Percentiles rank a stretch among this genome's conserved stretches.
Evolutionary conservation across 2,113 vertebrate genomes (phyloP).

Genomic region (Ciconia maguari): DNA sequence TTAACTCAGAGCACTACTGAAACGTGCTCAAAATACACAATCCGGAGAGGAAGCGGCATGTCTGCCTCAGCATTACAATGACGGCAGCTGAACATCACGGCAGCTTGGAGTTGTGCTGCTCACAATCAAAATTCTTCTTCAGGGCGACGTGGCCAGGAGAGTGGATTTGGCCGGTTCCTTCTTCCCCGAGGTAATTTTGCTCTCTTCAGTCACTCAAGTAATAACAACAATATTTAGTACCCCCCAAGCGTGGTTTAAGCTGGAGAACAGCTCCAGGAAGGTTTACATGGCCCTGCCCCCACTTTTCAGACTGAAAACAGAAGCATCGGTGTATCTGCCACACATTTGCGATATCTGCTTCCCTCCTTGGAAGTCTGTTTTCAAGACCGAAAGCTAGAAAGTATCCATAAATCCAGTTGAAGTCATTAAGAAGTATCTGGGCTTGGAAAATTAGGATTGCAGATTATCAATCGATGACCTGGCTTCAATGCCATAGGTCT

Average conservation of each 20-base stretch:
- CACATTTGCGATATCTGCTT: neutral
- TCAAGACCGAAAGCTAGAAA: neutral
- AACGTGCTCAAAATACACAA: slow-evolving; percentile 67
- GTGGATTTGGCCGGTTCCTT: neutral
- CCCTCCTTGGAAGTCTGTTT: neutral
- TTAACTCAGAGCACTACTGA: slow-evolving; percentile 58
- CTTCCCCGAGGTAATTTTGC: neutral
- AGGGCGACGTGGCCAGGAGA: neutral
- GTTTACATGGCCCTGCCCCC: neutral
- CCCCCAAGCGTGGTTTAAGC: neutral
- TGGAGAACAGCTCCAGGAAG: neutral
- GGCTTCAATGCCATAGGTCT: neutral
- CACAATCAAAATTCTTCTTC: slow-evolving; percentile 12
- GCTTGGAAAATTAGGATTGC: neutral
- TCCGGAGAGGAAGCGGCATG: neutral
- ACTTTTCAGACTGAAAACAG: neutral
- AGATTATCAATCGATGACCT: neutral
- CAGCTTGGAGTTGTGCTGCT: neutral
- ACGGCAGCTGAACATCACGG: neutral
- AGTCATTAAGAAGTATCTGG: neutral
- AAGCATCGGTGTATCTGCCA: neutral
- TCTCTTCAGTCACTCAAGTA: neutral
- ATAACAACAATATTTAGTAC: neutral
- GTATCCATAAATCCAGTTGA: neutral
- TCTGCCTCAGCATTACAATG: neutral